phyloP scores from a whole-genome alignment of 2,797 vertebrate genomes.

The Lemur catta region DNA sequence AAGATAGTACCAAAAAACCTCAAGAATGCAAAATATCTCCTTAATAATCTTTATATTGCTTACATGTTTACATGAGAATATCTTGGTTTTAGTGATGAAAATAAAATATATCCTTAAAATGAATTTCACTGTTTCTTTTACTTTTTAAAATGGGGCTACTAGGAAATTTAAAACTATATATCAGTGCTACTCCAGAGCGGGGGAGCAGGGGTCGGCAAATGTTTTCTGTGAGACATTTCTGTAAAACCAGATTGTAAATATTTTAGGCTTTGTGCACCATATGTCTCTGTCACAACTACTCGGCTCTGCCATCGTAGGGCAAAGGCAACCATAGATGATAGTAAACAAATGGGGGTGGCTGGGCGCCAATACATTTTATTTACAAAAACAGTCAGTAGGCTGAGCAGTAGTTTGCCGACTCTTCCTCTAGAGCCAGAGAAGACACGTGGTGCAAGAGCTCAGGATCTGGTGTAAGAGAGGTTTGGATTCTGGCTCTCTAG shows the following conservation, averaged over 20 bases:
- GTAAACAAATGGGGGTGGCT: neutral
- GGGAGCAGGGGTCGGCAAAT: neutral
- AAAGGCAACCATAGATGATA: neutral
- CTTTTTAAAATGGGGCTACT: neutral
- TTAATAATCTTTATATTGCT: neutral
- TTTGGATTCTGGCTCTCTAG: neutral
- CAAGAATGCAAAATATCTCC: neutral
- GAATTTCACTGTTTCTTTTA: neutral
- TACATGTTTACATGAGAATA: neutral
- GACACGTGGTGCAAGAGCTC: neutral
- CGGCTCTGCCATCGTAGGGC: neutral
- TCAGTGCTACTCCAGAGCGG: neutral
- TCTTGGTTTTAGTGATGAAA: neutral
- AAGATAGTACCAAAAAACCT: neutral
- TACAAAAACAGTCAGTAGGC: neutral
- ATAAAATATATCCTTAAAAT: conserved; percentile 10
- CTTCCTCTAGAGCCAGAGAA: neutral
- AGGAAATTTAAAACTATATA: neutral
- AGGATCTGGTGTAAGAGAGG: neutral
- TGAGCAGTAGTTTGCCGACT: neutral
- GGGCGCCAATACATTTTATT: neutral
- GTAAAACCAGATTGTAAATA: conserved; percentile 7
- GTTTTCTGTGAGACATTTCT: conserved; percentile 17
- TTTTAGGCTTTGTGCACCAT: neutral
- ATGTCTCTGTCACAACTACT: neutral